Evolutionary conservation across 2,888 invertebrate genomes (phyloP).

Genomic region (Dicranocentrus wangi): DNA sequence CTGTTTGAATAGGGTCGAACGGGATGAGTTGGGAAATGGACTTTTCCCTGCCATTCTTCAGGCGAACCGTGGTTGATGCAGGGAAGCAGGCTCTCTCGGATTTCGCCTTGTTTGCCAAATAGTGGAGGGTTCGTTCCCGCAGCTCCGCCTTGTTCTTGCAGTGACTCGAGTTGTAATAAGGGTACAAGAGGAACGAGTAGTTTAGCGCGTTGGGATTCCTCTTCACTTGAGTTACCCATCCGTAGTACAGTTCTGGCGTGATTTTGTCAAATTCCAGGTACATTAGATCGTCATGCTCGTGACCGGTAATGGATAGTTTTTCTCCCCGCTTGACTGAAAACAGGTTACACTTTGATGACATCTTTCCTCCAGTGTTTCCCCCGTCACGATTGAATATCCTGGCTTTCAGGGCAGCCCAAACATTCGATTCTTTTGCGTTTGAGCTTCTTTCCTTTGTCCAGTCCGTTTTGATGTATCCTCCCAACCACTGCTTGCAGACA

Average conservation of each 20-base stretch:
- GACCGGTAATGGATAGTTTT: background rate
- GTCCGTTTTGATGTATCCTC: conserved; percentile 9
- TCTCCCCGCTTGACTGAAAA: background rate
- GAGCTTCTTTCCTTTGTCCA: background rate
- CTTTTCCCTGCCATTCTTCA: background rate
- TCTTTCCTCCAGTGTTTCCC: background rate
- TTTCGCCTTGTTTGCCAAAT: background rate
- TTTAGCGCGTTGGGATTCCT: conserved; percentile 1
- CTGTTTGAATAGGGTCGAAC: no score
- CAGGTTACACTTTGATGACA: background rate
- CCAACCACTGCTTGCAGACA: background rate
- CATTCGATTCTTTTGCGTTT: no score
- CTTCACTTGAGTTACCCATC: background rate
- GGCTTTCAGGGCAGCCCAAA: background rate
- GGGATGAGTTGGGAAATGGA: no score
- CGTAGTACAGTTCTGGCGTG: background rate
- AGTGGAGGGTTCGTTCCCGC: background rate
- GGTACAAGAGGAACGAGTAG: conserved; percentile 4
- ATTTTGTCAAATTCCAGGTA: conserved; percentile 5
- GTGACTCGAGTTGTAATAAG: background rate
- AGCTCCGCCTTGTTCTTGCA: background rate
- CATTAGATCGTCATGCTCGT: conserved; percentile 3
- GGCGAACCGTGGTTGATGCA: background rate
- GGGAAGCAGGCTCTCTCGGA: background rate
- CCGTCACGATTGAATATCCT: background rate